Evolutionary conservation across 2,113 vertebrate genomes (phyloP), one percentile per base, ranked within the genome.

Genomic region (Parus major): DNA sequence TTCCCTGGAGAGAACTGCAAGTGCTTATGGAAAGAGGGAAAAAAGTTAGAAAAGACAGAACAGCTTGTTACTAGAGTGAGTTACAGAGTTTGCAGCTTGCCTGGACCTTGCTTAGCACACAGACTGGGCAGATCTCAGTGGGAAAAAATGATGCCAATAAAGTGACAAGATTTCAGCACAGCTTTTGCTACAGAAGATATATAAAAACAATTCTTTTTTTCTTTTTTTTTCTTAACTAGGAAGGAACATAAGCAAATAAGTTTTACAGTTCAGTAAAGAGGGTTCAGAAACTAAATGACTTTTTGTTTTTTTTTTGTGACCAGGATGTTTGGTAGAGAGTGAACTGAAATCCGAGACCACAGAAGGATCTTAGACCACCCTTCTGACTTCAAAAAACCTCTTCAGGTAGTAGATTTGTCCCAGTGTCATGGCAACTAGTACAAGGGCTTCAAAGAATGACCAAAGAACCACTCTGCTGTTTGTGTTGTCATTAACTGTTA

Each of bases 321-420:
- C 95, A 97, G 97, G 95, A 95, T 95, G 97, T 97, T 98, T 97
- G 98, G 98, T 98, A 96, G 97, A 98, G 96, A 97, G 98, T 98
- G 97, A 97, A 96, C 93, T 93, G 90, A 95, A 96, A 82, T 97
- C 97, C 89, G 29, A 88, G 96, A 97, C 93, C 82, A 76, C 88
- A 61, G 97, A 93, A 95, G 92, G 92, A 95, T 94, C 95, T 98
- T 98, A 99, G 93, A 99, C 99, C 85, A 99, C 99, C 98, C 99
- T 98, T 91, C 99, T 99, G 92, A 99, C 99, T 99, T 99, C 99
- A 75, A 99, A 99, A 98, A 99, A 99, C 98, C 99, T 99, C 99
- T 99, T 99, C 98, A 99, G 98, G 95, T 99, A 99, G 98, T 99
- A 99, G 98, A 99, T 99, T 97, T 99, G 99, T 99, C 99, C 99